Percentiles rank a stretch among this genome's conserved stretches.
Conservation (phyloP, 2,113 vertebrate species). For the Campylomormyrus numenius region DNA sequence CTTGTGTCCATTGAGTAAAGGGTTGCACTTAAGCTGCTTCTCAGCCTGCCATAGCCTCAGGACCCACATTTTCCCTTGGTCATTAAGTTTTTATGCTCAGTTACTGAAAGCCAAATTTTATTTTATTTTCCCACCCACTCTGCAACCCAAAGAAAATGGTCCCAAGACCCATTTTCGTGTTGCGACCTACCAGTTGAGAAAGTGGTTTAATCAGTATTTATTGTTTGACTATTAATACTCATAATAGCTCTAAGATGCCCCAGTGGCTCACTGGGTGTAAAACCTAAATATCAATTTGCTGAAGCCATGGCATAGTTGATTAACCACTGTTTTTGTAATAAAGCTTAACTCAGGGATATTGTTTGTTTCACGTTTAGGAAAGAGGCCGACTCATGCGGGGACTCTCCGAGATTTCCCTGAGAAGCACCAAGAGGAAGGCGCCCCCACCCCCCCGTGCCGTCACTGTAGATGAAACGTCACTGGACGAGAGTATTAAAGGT, state of each 20-base stretch:
- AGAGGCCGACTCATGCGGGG: slow-evolving; percentile 50
- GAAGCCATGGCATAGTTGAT: neutral
- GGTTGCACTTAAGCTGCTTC: neutral
- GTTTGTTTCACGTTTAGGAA: slow-evolving; percentile 38
- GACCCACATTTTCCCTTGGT: neutral
- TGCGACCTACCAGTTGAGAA: neutral
- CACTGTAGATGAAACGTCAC: slow-evolving; percentile 44
- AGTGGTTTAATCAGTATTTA: neutral
- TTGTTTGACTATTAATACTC: neutral
- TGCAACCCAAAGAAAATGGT: neutral
- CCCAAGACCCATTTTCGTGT: neutral
- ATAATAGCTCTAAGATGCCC: neutral
- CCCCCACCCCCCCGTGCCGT: slow-evolving; percentile 72
- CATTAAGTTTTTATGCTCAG: neutral
- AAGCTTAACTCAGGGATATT: neutral
- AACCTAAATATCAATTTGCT: neutral
- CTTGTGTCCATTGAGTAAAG: neutral
- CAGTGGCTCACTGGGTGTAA: neutral
- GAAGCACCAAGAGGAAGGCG: slow-evolving; percentile 83
- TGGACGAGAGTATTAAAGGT: slow-evolving; percentile 48
- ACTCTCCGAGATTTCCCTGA: slow-evolving; percentile 69
- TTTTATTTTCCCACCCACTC: neutral
- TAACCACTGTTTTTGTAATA: neutral
- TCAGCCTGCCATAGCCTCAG: neutral
- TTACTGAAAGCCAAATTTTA: too few species aligned